Evolutionary conservation across 2,113 vertebrate species (phyloP).

Genomic region (Phyllopteryx taeniolatus): DNA sequence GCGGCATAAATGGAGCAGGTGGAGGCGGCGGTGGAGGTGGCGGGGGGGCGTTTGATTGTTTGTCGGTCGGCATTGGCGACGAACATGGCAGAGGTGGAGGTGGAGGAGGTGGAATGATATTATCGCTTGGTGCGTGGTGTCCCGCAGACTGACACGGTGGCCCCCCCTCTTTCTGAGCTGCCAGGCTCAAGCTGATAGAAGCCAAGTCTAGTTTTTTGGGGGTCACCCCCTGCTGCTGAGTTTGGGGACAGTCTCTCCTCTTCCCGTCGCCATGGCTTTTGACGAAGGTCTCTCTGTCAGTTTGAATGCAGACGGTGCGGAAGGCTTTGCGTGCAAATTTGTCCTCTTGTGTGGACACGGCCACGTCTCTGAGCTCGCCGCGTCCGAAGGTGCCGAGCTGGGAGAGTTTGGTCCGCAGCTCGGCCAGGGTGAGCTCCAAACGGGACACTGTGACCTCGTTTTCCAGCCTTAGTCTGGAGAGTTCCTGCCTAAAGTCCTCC

Average conservation of each 20-base stretch:
- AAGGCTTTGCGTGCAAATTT: conserved; percentile 69
- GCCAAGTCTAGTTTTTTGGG: conserved; percentile 83
- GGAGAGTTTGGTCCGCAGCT: conserved; percentile 73
- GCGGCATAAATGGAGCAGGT: conserved; percentile 31
- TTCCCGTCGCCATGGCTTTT: conserved; percentile 71
- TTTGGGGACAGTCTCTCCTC: conserved; percentile 52
- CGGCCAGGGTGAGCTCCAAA: conserved; percentile 74
- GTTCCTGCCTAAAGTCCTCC: conserved; percentile 80
- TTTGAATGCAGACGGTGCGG: conserved; percentile 86
- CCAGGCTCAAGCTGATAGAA: conserved; percentile 74
- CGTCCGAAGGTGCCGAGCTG: conserved; percentile 58
- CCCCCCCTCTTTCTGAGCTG: conserved; percentile 58
- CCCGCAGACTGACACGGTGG: conserved; percentile 18
- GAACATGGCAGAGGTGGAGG: conserved; percentile 23
- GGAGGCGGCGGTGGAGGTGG: conserved; percentile 54
- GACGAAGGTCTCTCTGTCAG: conserved; percentile 87
- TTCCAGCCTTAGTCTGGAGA: conserved; percentile 80
- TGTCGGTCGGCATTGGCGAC: conserved; percentile 4
- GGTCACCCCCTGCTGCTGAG: conserved; percentile 67
- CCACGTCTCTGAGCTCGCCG: conserved; percentile 74
- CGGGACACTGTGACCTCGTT: conserved; percentile 74
- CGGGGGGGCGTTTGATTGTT: conserved; percentile 18
- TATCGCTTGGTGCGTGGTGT: conserved; percentile 3
- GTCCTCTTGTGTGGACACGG: conserved; percentile 82
- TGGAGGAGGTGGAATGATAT: conserved; percentile 16